phyloP scores from a whole-genome alignment of 2,113 vertebrate genomes.

The Arizona elegans region DNA sequence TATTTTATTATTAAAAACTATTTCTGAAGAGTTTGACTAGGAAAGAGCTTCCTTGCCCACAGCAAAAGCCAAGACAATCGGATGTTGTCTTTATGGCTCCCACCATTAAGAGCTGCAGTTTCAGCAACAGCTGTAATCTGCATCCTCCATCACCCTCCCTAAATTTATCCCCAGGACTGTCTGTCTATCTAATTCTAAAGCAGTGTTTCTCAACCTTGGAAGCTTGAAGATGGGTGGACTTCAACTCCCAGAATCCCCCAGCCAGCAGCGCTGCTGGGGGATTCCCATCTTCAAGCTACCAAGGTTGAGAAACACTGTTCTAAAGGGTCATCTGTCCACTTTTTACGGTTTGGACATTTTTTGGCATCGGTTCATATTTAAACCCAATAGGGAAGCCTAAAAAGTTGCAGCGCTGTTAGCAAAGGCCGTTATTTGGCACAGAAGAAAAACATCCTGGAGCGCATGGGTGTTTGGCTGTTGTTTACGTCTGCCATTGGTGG shows the following conservation, averaged over 20 bases:
- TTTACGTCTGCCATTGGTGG: not conserved
- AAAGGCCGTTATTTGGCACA: not conserved
- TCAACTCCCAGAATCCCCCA: no score
- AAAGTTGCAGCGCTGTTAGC: not conserved
- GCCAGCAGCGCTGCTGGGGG: no score
- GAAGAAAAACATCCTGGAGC: slow-evolving; percentile 15
- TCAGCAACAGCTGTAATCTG: not conserved
- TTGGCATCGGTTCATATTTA: not conserved
- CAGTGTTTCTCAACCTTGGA: no score
- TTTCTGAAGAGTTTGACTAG: not conserved
- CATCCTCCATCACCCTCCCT: not conserved
- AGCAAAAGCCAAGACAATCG: not conserved
- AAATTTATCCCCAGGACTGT: not conserved
- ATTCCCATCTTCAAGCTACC: no score
- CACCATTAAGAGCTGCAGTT: not conserved
- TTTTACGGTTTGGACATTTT: not conserved
- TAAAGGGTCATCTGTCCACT: not conserved
- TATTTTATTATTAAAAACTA: not conserved
- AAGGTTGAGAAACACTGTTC: no score
- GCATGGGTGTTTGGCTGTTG: not conserved
- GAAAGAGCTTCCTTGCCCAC: not conserved
- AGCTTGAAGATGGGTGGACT: no score
- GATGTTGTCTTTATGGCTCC: not conserved
- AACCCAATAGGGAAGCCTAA: not conserved
- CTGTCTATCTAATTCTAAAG: not conserved